A percentile compares a stretch with the other conserved stretches of the same genome.
Evolutionary conservation across 1,140 invertebrate genomes (phyloP).

Genomic region (Drosophila pruinosa): DNA sequence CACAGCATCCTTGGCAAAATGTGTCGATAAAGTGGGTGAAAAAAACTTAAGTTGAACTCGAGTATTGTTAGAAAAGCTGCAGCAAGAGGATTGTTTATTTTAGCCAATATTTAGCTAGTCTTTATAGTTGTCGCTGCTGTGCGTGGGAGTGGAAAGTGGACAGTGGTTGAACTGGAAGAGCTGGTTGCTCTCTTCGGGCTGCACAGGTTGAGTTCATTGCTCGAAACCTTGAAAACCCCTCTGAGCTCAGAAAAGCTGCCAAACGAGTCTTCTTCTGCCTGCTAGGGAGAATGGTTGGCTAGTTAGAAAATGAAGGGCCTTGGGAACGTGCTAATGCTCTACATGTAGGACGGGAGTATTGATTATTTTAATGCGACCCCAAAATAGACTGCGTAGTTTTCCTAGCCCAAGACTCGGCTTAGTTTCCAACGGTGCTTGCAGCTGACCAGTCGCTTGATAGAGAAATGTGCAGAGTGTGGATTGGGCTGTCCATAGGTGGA

Average conservation of each 20-base stretch:
- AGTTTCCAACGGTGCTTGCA: not conserved
- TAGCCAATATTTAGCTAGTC: not conserved
- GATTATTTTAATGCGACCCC: conserved; percentile 1
- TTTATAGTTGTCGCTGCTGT: not conserved
- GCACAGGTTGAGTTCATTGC: conserved; percentile 57
- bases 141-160: conserved; percentile 19
- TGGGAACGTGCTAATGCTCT: not conserved
- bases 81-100: too few species aligned
- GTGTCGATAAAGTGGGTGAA: too few species aligned
- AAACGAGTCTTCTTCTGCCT: conserved; percentile 11
- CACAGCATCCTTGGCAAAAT: too few species aligned
- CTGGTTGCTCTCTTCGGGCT: conserved; percentile 16
- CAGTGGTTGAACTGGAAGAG: conserved; percentile 36
- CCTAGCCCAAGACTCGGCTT: not conserved
- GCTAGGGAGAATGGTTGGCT: not conserved
- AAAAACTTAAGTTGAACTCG: too few species aligned
- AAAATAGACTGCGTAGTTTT: not conserved
- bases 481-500: not conserved
- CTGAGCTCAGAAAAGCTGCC: conserved; percentile 2
- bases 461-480: not conserved
- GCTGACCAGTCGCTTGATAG: not conserved
- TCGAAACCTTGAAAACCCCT: conserved; percentile 60
- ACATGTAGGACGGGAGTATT: not conserved
- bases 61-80: too few species aligned
- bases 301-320: not conserved